A percentile compares a stretch with the other conserved stretches of the same genome.
Evolutionary conservation across 2,888 invertebrate species (phyloP).

Genomic region (Exocentrus adspersus): DNA sequence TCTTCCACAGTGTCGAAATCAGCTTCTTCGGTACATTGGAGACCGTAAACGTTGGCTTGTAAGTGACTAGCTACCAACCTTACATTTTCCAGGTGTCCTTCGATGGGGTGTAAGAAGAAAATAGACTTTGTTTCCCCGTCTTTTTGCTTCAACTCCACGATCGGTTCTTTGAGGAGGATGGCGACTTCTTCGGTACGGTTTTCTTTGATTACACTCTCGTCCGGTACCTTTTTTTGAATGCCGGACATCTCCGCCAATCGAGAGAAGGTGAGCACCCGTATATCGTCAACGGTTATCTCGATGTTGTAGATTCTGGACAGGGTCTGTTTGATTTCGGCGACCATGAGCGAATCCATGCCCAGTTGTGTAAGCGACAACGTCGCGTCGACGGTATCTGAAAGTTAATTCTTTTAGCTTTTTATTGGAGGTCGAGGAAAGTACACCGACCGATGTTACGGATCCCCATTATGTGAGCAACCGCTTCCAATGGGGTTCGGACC

Average conservation of each 20-base stretch:
- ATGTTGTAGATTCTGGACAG: constrained; percentile 44
- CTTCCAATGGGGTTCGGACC: constrained; percentile 38
- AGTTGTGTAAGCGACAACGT: constrained; percentile 38
- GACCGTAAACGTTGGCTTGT: constrained; percentile 38
- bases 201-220: not conserved
- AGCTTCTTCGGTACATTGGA: constrained; percentile 34
- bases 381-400: constrained; percentile 41
- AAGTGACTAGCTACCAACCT: constrained; percentile 34
- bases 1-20: constrained; percentile 31
- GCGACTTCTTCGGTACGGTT: not conserved
- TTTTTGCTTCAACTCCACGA: constrained; percentile 33
- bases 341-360: constrained; percentile 49
- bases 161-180: constrained; percentile 31
- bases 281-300: constrained; percentile 39
- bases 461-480: constrained; percentile 45
- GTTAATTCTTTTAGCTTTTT: not conserved
- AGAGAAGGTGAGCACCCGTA: constrained; percentile 41
- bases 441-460: constrained; percentile 43
- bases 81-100: constrained; percentile 37
- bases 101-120: constrained; percentile 44
- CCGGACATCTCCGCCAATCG: constrained; percentile 28
- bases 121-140: constrained; percentile 24
- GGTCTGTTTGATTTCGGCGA: constrained; percentile 49
- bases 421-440: not conserved
- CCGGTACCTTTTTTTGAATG: not conserved